These are phyloP conservation scores for Choloepus hoffmanni DNA, from an alignment of 2,113 vertebrate species.

Conservation along the genomic window DNA sequence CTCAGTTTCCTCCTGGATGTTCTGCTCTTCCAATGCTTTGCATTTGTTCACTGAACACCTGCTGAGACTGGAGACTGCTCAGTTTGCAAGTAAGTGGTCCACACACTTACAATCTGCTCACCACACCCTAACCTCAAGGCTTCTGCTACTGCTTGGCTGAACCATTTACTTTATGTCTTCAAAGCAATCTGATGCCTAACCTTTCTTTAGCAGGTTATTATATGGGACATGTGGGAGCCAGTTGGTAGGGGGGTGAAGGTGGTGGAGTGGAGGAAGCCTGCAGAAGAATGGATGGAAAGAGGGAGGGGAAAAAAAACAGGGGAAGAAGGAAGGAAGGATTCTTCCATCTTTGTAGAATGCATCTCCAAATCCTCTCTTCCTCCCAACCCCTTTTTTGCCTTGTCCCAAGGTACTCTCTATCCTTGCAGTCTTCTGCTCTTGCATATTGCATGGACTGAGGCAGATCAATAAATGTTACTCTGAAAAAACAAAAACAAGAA, in stretches of 20 bases:
- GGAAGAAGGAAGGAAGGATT: neutral
- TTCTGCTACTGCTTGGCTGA: neutral
- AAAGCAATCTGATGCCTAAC: neutral
- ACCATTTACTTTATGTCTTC: neutral
- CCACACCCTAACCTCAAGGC: neutral
- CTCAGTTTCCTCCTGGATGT: neutral
- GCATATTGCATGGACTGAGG: neutral
- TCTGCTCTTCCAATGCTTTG: neutral
- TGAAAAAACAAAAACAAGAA: neutral
- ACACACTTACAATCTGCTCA: neutral
- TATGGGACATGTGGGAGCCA: neutral
- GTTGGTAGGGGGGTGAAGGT: neutral
- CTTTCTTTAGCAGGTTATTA: constrained; percentile 4
- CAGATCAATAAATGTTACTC: neutral
- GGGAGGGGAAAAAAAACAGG: neutral
- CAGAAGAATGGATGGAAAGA: neutral
- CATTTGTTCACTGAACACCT: neutral
- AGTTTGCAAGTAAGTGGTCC: no score
- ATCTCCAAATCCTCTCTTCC: neutral
- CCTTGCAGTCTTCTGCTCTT: neutral
- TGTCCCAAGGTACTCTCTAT: no score
- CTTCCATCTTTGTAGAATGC: neutral
- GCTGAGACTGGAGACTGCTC: neutral
- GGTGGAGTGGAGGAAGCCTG: neutral
- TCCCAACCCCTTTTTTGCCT: neutral